phyloP scores from a whole-genome alignment of 2,797 vertebrate genomes.

The Tapera naevia region DNA sequence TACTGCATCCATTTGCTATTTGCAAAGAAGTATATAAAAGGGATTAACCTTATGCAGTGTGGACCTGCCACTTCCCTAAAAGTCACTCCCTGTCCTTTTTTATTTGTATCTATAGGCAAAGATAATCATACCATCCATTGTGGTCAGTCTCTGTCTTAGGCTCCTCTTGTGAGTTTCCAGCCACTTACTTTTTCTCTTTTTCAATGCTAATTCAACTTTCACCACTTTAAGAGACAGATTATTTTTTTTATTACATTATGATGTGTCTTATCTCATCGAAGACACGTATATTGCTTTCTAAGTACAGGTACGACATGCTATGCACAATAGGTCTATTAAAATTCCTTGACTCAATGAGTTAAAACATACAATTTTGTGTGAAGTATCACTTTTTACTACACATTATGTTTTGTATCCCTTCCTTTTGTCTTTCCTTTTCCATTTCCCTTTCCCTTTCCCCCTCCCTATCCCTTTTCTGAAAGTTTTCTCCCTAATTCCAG shows the following conservation, averaged over 20 bases:
- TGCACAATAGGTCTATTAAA: not conserved
- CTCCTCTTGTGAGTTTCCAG: not conserved
- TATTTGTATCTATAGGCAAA: not conserved
- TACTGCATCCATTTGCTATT: not conserved
- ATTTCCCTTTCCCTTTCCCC: no score
- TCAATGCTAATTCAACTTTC: not conserved
- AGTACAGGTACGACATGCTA: not conserved
- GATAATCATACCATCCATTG: not conserved
- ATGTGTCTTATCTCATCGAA: not conserved
- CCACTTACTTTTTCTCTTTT: not conserved
- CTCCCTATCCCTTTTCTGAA: fast-evolving
- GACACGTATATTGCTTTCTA: not conserved
- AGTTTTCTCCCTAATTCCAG: not conserved
- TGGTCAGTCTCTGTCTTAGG: not conserved
- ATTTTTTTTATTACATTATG: not conserved
- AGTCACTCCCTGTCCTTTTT: not conserved
- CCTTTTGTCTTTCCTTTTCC: no score
- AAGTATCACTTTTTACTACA: not conserved
- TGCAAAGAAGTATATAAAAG: not conserved
- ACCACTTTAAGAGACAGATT: not conserved
- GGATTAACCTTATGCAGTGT: not conserved
- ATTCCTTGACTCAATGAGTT: not conserved
- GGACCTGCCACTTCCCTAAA: not conserved
- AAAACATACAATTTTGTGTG: not conserved
- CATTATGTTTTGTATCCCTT: no score